Evolutionary conservation across 1,140 invertebrate genomes (phyloP).

Genomic region (Drosophila yakuba): DNA sequence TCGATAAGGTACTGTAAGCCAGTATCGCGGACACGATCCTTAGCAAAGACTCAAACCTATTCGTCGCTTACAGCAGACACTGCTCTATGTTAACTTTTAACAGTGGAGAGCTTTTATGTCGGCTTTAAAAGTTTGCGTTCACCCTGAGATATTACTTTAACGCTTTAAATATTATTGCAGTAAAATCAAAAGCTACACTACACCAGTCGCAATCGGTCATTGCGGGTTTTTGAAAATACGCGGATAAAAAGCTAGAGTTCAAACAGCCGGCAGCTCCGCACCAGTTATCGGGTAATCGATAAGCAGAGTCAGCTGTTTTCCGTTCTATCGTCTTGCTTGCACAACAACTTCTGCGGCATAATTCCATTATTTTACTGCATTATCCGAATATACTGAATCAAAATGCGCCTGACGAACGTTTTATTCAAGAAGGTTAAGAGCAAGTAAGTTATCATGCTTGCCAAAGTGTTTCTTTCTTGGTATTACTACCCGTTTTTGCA

Average conservation of each 20-base stretch:
- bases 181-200: too few relatives aligned
- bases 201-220: too few relatives aligned
- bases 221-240: not conserved
- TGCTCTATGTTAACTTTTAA: not conserved
- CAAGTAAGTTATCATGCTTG: conserved; percentile 54
- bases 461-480: not conserved
- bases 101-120: not conserved
- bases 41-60: not conserved
- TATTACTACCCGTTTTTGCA: conserved; percentile 61
- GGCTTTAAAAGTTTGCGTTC: too few relatives aligned
- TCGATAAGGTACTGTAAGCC: not conserved
- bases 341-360: conserved; percentile 33
- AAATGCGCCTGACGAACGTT: conserved; percentile 69
- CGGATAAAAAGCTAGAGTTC: not conserved
- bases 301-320: conserved; percentile 2
- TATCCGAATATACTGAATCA: not conserved
- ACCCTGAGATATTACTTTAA: too few relatives aligned
- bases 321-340: conserved; percentile 15
- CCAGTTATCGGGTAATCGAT: not conserved
- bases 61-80: too few relatives aligned
- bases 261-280: too few relatives aligned
- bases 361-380: not conserved
- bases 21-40: too few relatives aligned
- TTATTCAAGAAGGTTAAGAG: conserved; percentile 75
- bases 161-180: too few relatives aligned